These are phyloP conservation scores for Podocnemis expansa DNA, from an alignment of 2,113 vertebrate species.

Conservation along the genomic window DNA sequence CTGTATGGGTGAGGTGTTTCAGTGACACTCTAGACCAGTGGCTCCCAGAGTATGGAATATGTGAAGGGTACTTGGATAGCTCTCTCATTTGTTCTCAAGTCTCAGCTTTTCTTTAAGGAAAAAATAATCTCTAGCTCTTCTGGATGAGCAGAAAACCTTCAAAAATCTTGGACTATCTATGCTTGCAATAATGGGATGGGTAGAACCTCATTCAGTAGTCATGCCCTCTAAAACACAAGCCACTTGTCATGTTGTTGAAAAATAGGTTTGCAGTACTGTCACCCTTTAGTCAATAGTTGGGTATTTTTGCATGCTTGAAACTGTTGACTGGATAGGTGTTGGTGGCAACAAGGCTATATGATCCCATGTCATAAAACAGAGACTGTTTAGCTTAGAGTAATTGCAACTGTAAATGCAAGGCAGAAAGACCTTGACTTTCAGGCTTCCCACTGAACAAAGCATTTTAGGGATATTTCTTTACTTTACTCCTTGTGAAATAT, in stretches of 20 bases:
- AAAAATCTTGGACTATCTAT: too few relatives aligned
- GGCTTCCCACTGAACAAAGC: background rate
- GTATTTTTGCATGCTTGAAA: background rate
- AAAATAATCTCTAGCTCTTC: background rate
- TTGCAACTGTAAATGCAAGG: background rate
- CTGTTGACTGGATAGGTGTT: background rate
- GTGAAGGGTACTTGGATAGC: accelerated
- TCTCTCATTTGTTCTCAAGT: background rate
- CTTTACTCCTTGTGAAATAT: too few relatives aligned
- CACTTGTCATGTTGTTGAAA: background rate
- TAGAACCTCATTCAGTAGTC: background rate
- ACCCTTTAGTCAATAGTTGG: too few relatives aligned
- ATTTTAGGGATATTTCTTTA: background rate
- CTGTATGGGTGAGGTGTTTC: background rate
- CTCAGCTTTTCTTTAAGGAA: background rate
- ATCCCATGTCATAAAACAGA: background rate
- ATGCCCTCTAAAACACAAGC: background rate
- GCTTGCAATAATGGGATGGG: background rate
- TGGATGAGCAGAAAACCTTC: background rate
- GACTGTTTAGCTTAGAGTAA: background rate
- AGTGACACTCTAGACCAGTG: background rate
- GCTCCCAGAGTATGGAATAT: background rate
- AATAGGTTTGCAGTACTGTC: too few relatives aligned
- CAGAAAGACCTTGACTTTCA: background rate
- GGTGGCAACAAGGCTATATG: background rate